phyloP scores from a whole-genome alignment of 37 sponge, comb jelly and placozoan species.

The Hormiphora californensis region DNA sequence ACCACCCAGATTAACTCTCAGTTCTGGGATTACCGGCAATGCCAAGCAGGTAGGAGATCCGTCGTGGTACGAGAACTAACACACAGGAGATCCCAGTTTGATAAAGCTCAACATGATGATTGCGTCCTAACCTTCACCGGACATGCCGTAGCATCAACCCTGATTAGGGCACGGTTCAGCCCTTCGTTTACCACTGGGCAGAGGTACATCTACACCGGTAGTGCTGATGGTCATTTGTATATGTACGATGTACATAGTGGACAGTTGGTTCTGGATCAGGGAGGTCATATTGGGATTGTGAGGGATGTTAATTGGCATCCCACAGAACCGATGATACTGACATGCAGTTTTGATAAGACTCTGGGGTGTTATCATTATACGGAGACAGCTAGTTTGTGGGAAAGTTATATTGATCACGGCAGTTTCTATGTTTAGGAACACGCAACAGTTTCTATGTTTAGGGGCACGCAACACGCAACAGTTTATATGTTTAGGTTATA shows the following conservation, averaged over 20 bases:
- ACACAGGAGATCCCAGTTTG: neutral
- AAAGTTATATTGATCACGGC: too few relatives aligned
- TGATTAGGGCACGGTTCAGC: constrained; percentile 79
- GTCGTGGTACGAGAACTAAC: neutral
- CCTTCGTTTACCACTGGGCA: constrained; percentile 73
- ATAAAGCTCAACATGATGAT: constrained; percentile 60
- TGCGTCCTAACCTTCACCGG: constrained; percentile 88
- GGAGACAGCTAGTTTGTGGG: too few relatives aligned
- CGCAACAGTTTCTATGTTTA: too few relatives aligned
- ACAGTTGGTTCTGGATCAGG: constrained; percentile 58
- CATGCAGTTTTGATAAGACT: constrained; percentile 54
- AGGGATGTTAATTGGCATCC: constrained; percentile 88
- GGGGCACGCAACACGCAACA: too few relatives aligned
- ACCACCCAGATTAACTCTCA: constrained; percentile 53
- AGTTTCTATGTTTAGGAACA: too few relatives aligned
- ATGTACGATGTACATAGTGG: constrained; percentile 78
- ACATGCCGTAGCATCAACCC: constrained; percentile 71
- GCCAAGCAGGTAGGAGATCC: too few relatives aligned
- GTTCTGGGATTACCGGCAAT: constrained; percentile 52
- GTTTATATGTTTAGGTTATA: too few relatives aligned
- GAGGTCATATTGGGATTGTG: constrained; percentile 44
- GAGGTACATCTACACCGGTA: constrained; percentile 50
- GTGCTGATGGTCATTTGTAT: constrained; percentile 4
- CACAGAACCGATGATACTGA: constrained; percentile 58
- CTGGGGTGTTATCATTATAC: neutral